Evolutionary conservation across 2,113 vertebrate species (phyloP).

Genomic region (Onychostoma macrolepis): DNA sequence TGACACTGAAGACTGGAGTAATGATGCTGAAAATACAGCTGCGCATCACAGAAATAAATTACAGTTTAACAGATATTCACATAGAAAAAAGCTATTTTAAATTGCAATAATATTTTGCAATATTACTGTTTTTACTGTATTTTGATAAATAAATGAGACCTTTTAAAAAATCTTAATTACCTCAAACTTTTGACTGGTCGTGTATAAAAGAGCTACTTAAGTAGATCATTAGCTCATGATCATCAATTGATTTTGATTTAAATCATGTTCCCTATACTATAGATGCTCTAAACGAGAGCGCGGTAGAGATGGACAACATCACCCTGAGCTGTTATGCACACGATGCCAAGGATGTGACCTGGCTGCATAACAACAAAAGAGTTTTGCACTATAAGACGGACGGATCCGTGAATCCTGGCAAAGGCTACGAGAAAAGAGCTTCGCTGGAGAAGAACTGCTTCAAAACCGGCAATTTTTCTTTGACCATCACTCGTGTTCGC

Average conservation of each 20-base stretch:
- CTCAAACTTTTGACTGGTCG: neutral
- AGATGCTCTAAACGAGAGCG: neutral
- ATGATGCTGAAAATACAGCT: no score
- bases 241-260: neutral
- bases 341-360: neutral
- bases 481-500: neutral
- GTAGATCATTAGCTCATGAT: neutral
- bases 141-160: no score
- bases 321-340: neutral
- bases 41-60: no score
- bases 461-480: neutral
- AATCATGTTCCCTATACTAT: neutral
- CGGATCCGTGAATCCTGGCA: accelerated
- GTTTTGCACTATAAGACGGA: neutral
- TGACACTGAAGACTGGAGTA: no score
- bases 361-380: neutral
- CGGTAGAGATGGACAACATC: neutral
- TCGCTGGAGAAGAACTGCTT: neutral
- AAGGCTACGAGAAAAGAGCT: neutral
- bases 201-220: neutral
- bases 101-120: no score
- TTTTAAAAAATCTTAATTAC: no score
- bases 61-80: no score
- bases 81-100: no score
- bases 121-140: no score